Evolutionary conservation across 2,113 vertebrate genomes (phyloP).

Genomic region (Solea senegalensis): DNA sequence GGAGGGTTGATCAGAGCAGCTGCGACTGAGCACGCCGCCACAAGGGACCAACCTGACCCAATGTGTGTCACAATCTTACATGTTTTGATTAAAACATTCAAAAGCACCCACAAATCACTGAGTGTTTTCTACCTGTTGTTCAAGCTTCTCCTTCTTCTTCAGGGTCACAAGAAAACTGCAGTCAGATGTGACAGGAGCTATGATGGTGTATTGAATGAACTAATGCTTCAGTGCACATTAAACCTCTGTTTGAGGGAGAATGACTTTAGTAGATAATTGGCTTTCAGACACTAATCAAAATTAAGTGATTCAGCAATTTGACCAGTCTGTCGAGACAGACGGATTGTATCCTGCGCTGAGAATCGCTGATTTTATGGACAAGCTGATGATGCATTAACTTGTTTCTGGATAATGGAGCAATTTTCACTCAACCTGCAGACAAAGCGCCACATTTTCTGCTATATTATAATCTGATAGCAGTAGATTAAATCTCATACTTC

Average conservation of each 20-base stretch:
- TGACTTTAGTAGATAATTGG: conserved; percentile 14
- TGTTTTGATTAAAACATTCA: neutral
- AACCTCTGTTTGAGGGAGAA: neutral
- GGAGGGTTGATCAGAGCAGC: too few species aligned
- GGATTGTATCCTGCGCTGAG: neutral
- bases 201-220: neutral
- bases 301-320: conserved; percentile 4
- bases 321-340: neutral
- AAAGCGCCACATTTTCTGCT: neutral
- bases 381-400: neutral
- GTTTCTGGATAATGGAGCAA: conserved; percentile 15
- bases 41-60: too few species aligned
- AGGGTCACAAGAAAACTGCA: neutral
- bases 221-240: neutral
- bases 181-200: neutral
- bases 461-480: neutral
- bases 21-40: too few species aligned
- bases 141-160: neutral
- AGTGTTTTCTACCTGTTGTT: neutral
- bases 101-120: neutral
- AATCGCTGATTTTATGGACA: neutral
- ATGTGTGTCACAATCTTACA: too few species aligned
- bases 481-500: neutral
- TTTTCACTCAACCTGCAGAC: neutral
- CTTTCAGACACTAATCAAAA: conserved; percentile 14